A percentile compares a stretch with the other conserved stretches of the same genome.
These are phyloP conservation scores for Zaprionus camerounensis DNA, from an alignment of 1,140 invertebrate genomes.

Conservation along the genomic window DNA sequence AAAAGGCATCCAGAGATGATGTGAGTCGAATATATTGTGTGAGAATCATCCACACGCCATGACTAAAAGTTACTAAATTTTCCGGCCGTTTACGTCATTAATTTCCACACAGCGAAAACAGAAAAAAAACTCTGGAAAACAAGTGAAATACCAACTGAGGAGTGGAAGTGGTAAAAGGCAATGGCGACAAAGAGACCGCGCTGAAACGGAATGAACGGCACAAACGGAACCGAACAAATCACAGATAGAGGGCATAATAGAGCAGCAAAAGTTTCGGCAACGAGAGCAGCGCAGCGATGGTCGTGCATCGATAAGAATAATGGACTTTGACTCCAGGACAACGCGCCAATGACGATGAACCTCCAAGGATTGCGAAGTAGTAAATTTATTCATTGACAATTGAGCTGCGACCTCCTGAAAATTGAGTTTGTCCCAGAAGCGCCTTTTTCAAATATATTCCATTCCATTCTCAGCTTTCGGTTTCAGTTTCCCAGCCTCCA, in stretches of 20 bases:
- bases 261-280: slow-evolving; percentile 75
- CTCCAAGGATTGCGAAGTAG: slow-evolving; percentile 2
- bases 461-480: not conserved
- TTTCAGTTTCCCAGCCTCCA: not conserved
- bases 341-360: slow-evolving; percentile 11
- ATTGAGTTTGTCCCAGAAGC: slow-evolving; percentile 65
- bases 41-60: slow-evolving; percentile 77
- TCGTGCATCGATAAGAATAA: slow-evolving; percentile 77
- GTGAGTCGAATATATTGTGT: slow-evolving; percentile 60
- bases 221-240: slow-evolving; percentile 48
- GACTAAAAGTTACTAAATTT: slow-evolving; percentile 83
- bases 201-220: slow-evolving; percentile 31
- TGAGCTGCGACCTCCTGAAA: slow-evolving; percentile 77
- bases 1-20: slow-evolving; percentile 36
- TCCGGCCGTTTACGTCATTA: slow-evolving; percentile 82
- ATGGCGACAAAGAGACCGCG: slow-evolving; percentile 21
- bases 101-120: slow-evolving; percentile 60
- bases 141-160: slow-evolving; percentile 7
- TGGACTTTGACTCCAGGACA: slow-evolving; percentile 73
- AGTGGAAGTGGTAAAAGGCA: not conserved
- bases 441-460: slow-evolving; percentile 10
- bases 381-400: slow-evolving; percentile 83
- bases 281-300: slow-evolving; percentile 47
- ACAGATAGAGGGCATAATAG: slow-evolving; percentile 61
- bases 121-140: slow-evolving; percentile 28